Conservation (phyloP, 2,113 vertebrate genomes). For the Halcyon senegalensis region DNA sequence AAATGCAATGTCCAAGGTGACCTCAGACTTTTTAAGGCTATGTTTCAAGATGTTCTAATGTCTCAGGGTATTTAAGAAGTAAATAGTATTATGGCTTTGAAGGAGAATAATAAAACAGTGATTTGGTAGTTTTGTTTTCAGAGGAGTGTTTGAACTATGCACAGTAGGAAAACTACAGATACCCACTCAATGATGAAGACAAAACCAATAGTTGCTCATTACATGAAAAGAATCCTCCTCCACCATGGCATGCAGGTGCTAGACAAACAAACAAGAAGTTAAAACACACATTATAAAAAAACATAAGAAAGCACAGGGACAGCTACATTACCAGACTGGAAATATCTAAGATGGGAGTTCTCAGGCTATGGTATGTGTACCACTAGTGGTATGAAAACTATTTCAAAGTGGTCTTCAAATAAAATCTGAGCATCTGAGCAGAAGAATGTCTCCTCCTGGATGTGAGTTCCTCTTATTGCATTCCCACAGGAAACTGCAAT, state of each 20-base stretch:
- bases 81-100: not conserved
- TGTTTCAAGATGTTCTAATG: not conserved
- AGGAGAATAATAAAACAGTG: not conserved
- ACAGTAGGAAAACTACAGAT: not conserved
- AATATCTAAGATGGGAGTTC: not conserved
- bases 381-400: conserved; percentile 9
- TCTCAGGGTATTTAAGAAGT: not conserved
- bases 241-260: not conserved
- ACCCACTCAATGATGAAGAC: not conserved
- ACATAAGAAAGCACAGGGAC: not conserved
- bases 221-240: not conserved
- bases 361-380: not conserved
- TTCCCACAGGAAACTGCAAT: not conserved
- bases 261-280: not conserved
- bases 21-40: not conserved
- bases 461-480: not conserved
- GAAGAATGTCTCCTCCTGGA: not conserved
- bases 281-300: not conserved
- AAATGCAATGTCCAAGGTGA: not conserved
- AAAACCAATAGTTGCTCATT: not conserved
- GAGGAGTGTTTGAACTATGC: not conserved
- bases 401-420: conserved; percentile 35
- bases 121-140: not conserved
- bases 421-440: conserved; percentile 12
- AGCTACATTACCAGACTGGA: not conserved